phyloP scores from a whole-genome alignment of 2,113 vertebrate genomes.

The Phalacrocorax aristotelis region DNA sequence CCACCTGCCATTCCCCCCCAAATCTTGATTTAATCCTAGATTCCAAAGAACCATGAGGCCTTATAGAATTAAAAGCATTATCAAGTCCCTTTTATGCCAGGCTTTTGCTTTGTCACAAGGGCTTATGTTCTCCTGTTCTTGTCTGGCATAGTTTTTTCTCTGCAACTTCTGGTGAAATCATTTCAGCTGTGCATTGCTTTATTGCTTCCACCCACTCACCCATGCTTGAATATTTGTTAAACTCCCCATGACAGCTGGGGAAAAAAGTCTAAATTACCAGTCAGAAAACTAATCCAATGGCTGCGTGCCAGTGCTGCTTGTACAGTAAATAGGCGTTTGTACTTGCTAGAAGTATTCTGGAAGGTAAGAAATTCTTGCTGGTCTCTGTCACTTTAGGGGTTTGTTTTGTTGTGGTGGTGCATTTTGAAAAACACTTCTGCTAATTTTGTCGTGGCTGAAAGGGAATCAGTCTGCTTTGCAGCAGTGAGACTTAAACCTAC shows the following conservation, averaged over 20 bases:
- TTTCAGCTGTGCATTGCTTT: constrained; percentile 37
- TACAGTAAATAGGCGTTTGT: not conserved
- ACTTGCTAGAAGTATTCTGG: not conserved
- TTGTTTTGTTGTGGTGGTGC: not conserved
- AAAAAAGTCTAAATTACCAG: constrained; percentile 18
- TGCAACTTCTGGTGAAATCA: constrained; percentile 4
- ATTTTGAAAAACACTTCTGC: not conserved
- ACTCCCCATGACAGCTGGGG: constrained; percentile 26
- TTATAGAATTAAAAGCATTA: not conserved
- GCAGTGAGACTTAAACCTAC: not conserved
- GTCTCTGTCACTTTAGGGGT: not conserved
- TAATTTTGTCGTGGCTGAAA: not conserved
- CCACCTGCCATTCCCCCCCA: not conserved
- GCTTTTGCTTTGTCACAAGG: constrained; percentile 16
- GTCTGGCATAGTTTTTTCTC: not conserved
- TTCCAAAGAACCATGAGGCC: not conserved
- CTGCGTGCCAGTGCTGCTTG: not conserved
- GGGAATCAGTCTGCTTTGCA: not conserved
- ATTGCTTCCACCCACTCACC: constrained; percentile 44
- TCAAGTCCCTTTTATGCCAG: not conserved
- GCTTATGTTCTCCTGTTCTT: not conserved
- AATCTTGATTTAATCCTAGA: not conserved
- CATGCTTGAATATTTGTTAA: not conserved
- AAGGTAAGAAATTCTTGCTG: not conserved
- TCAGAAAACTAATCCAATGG: constrained; percentile 20